A percentile compares a stretch with the other conserved stretches of the same genome.
Evolutionary conservation across 2,113 vertebrate genomes (phyloP).

Genomic region (Setophaga kirtlandii): DNA sequence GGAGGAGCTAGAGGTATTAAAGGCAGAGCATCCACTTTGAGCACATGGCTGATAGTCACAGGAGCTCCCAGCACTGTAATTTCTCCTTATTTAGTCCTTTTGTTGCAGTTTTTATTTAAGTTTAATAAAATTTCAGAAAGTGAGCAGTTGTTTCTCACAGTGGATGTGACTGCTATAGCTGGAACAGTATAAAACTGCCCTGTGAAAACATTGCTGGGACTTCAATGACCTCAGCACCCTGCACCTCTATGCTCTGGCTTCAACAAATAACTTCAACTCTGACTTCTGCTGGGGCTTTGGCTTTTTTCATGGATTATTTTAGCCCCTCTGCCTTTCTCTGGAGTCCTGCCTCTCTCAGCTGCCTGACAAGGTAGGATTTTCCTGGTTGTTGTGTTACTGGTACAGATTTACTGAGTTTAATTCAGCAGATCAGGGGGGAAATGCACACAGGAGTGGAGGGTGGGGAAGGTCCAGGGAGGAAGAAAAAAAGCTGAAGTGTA

Average conservation of each 20-base stretch:
- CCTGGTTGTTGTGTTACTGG: background rate
- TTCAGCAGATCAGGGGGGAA: background rate
- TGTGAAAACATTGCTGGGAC: background rate
- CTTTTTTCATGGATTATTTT: background rate
- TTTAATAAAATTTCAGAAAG: background rate
- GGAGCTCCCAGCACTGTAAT: background rate
- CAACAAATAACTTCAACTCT: background rate
- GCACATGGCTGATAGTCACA: background rate
- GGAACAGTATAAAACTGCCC: background rate
- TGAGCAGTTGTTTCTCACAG: background rate
- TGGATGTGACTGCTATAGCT: background rate
- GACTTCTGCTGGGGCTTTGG: background rate
- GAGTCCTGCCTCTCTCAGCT: background rate
- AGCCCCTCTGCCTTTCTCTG: background rate
- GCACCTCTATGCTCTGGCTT: background rate
- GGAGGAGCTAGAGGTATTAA: background rate
- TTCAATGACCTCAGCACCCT: background rate
- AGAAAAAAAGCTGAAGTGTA: background rate
- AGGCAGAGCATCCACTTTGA: background rate
- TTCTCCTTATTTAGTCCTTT: background rate
- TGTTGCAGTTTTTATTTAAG: background rate
- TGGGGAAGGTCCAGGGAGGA: background rate
- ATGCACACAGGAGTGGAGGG: background rate
- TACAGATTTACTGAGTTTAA: background rate
- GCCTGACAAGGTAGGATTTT: background rate